phyloP scores from a whole-genome alignment of 2,888 invertebrate genomes.

The Latrodectus elegans region DNA sequence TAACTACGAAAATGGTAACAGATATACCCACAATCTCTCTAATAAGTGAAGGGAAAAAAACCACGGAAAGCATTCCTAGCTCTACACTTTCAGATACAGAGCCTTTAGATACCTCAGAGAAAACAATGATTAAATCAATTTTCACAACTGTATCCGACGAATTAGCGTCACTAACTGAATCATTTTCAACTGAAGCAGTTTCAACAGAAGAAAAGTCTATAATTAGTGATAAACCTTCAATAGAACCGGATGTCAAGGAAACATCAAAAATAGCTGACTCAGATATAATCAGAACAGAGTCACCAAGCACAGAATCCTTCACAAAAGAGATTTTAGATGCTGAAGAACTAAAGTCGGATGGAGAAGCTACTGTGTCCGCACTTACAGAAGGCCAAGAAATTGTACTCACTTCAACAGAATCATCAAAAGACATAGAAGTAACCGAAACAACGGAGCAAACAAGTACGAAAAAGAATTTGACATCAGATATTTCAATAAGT shows the following conservation, averaged over 20 bases:
- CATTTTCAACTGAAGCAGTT: neutral
- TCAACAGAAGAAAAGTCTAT: neutral
- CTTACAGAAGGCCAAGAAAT: neutral
- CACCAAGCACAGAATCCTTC: neutral
- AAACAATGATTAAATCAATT: neutral
- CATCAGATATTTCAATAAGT: too few relatives aligned
- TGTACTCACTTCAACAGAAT: neutral
- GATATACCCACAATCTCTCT: too few relatives aligned
- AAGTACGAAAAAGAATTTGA: neutral
- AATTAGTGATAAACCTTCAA: neutral
- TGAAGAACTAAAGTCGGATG: neutral
- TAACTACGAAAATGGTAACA: too few relatives aligned
- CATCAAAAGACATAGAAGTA: neutral
- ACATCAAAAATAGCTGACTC: neutral
- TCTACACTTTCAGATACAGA: too few relatives aligned
- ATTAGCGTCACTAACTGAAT: neutral
- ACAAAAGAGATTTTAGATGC: too few relatives aligned
- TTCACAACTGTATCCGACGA: constrained; percentile 1
- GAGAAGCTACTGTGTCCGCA: neutral
- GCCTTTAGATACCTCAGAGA: too few relatives aligned
- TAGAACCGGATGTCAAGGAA: neutral
- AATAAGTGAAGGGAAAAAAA: too few relatives aligned
- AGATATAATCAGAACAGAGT: neutral
- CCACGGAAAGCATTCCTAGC: too few relatives aligned
- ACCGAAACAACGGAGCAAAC: neutral